phyloP scores from a whole-genome alignment of 2,888 invertebrate species.

The Digitonthophagus gazella region DNA sequence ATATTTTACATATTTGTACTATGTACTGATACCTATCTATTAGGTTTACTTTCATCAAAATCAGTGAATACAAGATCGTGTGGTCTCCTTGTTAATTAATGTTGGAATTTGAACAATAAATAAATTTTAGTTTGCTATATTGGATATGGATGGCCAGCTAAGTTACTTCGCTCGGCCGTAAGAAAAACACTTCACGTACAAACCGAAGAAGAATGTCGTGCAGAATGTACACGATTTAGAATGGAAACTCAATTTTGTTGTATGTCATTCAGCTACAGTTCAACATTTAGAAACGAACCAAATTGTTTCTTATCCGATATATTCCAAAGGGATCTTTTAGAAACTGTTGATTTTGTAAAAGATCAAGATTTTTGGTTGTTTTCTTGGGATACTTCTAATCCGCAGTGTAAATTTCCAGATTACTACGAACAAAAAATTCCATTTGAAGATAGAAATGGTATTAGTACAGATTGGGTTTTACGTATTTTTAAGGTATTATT shows the following conservation, averaged over 20 bases:
- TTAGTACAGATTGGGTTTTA: slow-evolving; percentile 16
- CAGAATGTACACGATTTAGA: slow-evolving; percentile 61
- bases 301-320: slow-evolving; percentile 80
- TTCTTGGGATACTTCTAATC: slow-evolving; percentile 77
- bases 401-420: slow-evolving; percentile 55
- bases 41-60: too few species aligned
- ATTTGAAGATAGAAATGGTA: slow-evolving; percentile 14
- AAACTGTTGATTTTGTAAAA: slow-evolving; percentile 69
- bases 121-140: slow-evolving; percentile 68
- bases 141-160: slow-evolving; percentile 74
- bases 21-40: too few species aligned
- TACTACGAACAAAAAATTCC: slow-evolving; percentile 40
- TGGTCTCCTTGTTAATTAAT: too few species aligned
- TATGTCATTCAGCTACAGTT: slow-evolving; percentile 75
- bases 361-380: slow-evolving; percentile 71
- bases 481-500: too few species aligned
- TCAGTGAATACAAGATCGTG: too few species aligned
- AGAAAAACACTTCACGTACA: slow-evolving; percentile 64
- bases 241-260: slow-evolving; percentile 65
- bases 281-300: slow-evolving; percentile 41
- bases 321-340: slow-evolving; percentile 70
- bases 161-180: slow-evolving; percentile 63
- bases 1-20: too few species aligned
- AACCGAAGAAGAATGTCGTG: slow-evolving; percentile 67
- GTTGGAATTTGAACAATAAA: slow-evolving; percentile 4